Evolutionary conservation across 2,797 vertebrate species (phyloP), one percentile per base, ranked within the genome.

Genomic region (Pseudochirops cupreus): DNA sequence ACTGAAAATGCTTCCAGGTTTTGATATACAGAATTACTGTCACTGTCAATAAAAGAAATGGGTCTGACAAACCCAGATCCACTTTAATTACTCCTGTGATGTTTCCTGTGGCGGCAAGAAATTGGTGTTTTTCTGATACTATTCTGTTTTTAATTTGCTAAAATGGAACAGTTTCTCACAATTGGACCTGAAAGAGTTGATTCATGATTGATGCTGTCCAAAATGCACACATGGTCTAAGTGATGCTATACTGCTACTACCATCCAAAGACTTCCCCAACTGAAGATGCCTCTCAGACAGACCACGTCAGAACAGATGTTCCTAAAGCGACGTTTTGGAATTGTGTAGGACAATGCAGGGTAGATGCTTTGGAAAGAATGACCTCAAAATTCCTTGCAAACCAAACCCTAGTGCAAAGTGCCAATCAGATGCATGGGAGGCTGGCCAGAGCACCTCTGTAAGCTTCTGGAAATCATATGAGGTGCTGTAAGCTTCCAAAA

Each of bases 21-120:
- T 97, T 98, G 97, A 98, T 98, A 98, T 98, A 98, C 94, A 97
- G 97, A 98, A 98, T 97, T 98, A 98, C 96, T 96, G 96, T 97
- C 96, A 95, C 96, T 98, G 97, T 98, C 98, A 98, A 98, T 98
- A 98, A 98, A 97, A 98, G 94, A 94, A 98, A 98, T 97, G 97
- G 97, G 96, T 95, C 95, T 95, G 95, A 98, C 97, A 97, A 91
- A 97, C 93, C 95, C 94, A 97, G 97, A 98, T 98, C 96, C 95
- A 98, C 97, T 98, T 98, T 98, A 98, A 98, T 98, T 97, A 98
- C 97, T 98, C 96, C 95, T 97, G 94, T 95, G 91, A 97, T 98
- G 97, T 96, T 97, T 98, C 97, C 90, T 97, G 97, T 5, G 90
- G 92, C 74, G 87, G 57, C 97, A 50, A 97, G 94, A 96, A 98